A percentile compares a stretch with the other conserved stretches of the same genome.
These are phyloP conservation scores for Sinocyclocheilus anophthalmus DNA, from an alignment of 2,113 vertebrate genomes.

Conservation along the genomic window DNA sequence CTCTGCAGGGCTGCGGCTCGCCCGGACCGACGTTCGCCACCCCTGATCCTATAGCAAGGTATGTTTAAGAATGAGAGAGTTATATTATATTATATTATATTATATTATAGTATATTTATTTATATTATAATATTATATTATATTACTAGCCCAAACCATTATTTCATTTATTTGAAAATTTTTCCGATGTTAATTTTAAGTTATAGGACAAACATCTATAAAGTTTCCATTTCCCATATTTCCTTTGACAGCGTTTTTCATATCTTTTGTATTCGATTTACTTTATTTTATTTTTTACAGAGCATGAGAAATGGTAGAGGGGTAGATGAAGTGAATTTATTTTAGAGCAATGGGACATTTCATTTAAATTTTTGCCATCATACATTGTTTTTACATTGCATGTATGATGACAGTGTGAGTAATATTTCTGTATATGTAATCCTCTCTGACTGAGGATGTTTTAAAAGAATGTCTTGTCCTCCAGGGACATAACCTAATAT, in stretches of 20 bases:
- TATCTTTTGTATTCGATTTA: background rate
- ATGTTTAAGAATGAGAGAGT: too few relatives aligned
- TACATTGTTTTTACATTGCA: conserved; percentile 72
- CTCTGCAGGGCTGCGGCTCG: too few relatives aligned
- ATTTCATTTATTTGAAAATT: background rate
- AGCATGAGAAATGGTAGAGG: background rate
- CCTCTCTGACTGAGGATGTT: background rate
- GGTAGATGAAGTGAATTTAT: background rate
- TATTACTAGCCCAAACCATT: too few relatives aligned
- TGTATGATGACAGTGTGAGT: conserved; percentile 69
- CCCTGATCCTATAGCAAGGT: too few relatives aligned
- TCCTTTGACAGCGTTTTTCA: background rate
- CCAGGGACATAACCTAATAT: conserved; percentile 6
- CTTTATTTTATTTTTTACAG: background rate
- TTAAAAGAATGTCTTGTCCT: conserved; percentile 11
- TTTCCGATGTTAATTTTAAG: too few relatives aligned
- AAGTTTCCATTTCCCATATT: background rate
- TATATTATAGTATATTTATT: too few relatives aligned
- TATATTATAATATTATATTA: too few relatives aligned
- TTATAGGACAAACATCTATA: too few relatives aligned
- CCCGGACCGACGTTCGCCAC: too few relatives aligned
- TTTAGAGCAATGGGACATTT: background rate
- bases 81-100: too few relatives aligned
- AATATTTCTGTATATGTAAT: conserved; percentile 54
- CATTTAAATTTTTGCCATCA: background rate